Conservation (phyloP, 2,888 invertebrate genomes). For the Erpobdella octoculata region DNA sequence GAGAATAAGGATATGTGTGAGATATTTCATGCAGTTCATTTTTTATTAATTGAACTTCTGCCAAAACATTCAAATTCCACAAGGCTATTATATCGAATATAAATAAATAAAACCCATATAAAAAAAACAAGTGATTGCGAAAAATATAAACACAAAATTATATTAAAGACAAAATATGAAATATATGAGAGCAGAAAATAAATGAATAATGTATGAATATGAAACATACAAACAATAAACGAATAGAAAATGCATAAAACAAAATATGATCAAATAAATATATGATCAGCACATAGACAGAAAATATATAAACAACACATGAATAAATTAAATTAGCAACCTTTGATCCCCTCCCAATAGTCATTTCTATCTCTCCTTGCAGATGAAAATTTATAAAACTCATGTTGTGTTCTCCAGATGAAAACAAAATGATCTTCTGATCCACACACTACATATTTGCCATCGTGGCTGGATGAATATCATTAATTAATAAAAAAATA, state of each 20-base stretch:
- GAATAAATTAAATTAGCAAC: slow-evolving; percentile 41
- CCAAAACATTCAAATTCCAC: too few species aligned
- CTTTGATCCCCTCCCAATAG: slow-evolving; percentile 90
- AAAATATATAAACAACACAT: neutral
- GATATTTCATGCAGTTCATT: too few species aligned
- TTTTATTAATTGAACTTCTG: too few species aligned
- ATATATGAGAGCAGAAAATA: too few species aligned
- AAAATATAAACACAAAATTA: too few species aligned
- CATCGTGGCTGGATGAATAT: slow-evolving; percentile 69
- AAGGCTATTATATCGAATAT: too few species aligned
- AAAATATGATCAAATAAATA: too few species aligned
- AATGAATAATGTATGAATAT: neutral
- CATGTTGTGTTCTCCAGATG: slow-evolving; percentile 94
- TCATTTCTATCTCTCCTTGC: slow-evolving; percentile 85
- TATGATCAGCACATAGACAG: neutral
- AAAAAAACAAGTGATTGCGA: too few species aligned
- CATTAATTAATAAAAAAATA: too few species aligned
- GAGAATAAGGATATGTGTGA: too few species aligned
- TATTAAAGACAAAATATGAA: too few species aligned
- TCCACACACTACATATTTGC: slow-evolving; percentile 91
- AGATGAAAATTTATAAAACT: slow-evolving; percentile 86
- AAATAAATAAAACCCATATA: too few species aligned
- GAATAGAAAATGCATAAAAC: neutral
- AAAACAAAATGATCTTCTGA: slow-evolving; percentile 96
- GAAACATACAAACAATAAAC: neutral